Conservation (phyloP, 1,140 invertebrate genomes). For the Drosophila grimshawi region DNA sequence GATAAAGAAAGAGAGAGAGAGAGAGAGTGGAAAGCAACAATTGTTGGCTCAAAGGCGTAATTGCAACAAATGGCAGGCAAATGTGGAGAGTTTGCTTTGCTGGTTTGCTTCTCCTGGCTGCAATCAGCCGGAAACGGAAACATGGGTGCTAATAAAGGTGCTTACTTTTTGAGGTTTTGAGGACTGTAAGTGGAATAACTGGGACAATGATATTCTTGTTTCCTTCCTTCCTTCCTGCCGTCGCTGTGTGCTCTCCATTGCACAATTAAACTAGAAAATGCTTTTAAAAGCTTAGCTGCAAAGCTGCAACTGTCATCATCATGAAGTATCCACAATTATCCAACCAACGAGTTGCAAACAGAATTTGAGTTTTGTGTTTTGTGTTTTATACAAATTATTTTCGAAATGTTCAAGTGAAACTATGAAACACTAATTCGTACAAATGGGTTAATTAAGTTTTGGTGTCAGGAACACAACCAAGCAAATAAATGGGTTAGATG, state of each 20-base stretch:
- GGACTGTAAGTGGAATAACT: neutral
- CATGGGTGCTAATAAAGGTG: slow-evolving; percentile 70
- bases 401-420: slow-evolving; percentile 8
- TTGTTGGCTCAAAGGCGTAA: slow-evolving; percentile 81
- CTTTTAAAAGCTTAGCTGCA: slow-evolving; percentile 59
- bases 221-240: too few relatives aligned
- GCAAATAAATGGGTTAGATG: too few relatives aligned
- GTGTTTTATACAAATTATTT: neutral
- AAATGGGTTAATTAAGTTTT: neutral
- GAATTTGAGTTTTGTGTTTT: neutral
- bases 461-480: neutral
- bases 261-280: slow-evolving; percentile 63
- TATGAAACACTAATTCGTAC: neutral
- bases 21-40: slow-evolving; percentile 60
- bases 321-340: slow-evolving; percentile 36
- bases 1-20: slow-evolving; percentile 23
- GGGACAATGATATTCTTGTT: neutral
- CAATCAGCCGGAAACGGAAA: slow-evolving; percentile 75
- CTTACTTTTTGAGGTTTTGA: slow-evolving; percentile 43
- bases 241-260: neutral
- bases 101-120: slow-evolving; percentile 30
- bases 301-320: slow-evolving; percentile 47
- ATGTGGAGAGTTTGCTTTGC: neutral
- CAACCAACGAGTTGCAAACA: neutral
- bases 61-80: slow-evolving; percentile 76